Evolutionary conservation across 2,888 invertebrate species (phyloP), one percentile per base, ranked within the genome.

Genomic region (Acronicta alni): DNA sequence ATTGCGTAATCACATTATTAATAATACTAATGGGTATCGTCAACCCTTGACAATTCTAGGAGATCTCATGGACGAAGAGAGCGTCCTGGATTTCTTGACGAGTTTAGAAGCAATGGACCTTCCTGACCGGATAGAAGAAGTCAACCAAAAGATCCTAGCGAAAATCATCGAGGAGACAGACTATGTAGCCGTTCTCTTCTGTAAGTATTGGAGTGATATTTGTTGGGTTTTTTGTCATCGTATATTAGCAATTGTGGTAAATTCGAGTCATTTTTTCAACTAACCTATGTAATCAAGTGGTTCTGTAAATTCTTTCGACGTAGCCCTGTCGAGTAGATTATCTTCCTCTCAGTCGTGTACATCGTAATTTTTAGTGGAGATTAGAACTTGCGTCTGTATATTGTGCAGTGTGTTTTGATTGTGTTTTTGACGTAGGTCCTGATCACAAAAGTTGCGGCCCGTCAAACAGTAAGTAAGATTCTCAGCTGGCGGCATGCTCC

Each of bases 31-130:
- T 38, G 18, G 0, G 1, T 51, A 20, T 52, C 20, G 32, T 46
- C 16, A 42, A 57, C 60, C 39, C 17, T 61, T 74, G 9, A 53
- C n/a, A 67, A 81, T 90, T 93, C 20, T 87, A 97, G 97, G 98
- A 94, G 98, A 98, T 95, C 95, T 98, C 90, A 98, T 98, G 98
- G 98, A 98, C 94, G 98, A 98, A 92, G 98, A 98, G 90, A 97
- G 96, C 89, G 98, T 98, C 77, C 95, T 98, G 89, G 98, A 98
- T 94, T 98, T 98, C 94, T 95, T 98, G 82, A 98, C 98, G 83
- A 98, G 98, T 87, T 95, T 98, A 84, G 98, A 98, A 95, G 98
- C 98, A 77, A 98, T 98, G 98, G 98, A 98, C 89, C 95, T 98
- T 84, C 98, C 98, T 47, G 98, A 98, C 93, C 96, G 98, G 90